Conservation (phyloP, 2,797 vertebrate species). For the Sebastes miniatus region DNA sequence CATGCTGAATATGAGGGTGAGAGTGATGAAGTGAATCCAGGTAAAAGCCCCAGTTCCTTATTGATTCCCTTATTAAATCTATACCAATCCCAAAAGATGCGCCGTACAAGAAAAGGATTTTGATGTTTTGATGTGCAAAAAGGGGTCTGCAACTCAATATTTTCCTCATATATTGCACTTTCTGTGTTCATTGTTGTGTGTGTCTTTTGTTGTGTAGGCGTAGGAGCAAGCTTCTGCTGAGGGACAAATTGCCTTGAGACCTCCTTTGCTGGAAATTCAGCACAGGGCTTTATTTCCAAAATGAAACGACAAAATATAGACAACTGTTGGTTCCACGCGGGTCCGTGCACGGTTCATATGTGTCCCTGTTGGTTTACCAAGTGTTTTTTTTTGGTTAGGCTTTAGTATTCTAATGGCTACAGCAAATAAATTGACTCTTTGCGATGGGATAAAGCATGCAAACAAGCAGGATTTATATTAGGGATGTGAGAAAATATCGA, state of each 20-base stretch:
- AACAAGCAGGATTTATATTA: not conserved
- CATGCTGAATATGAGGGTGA: not conserved
- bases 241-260: slow-evolving; percentile 30
- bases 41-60: not conserved
- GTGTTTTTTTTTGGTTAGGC: slow-evolving; percentile 2
- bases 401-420: not conserved
- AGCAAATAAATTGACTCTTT: not conserved
- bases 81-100: not conserved
- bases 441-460: not conserved
- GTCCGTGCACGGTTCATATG: not conserved
- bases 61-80: slow-evolving; percentile 38
- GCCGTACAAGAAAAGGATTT: slow-evolving; percentile 2
- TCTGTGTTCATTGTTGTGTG: not conserved
- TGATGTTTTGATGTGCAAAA: slow-evolving; percentile 22
- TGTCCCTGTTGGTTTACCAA: not conserved
- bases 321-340: not conserved
- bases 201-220: not conserved
- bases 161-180: slow-evolving; percentile 6
- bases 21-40: not conserved
- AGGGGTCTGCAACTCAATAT: not conserved
- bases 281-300: slow-evolving; percentile 15
- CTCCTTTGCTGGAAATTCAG: slow-evolving; percentile 19
- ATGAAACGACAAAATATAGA: slow-evolving; percentile 1
- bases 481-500: too few species aligned
- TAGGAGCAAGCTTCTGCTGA: not conserved